Conservation (phyloP, 2,888 invertebrate genomes). For the Brachypalpus laphriformis region DNA sequence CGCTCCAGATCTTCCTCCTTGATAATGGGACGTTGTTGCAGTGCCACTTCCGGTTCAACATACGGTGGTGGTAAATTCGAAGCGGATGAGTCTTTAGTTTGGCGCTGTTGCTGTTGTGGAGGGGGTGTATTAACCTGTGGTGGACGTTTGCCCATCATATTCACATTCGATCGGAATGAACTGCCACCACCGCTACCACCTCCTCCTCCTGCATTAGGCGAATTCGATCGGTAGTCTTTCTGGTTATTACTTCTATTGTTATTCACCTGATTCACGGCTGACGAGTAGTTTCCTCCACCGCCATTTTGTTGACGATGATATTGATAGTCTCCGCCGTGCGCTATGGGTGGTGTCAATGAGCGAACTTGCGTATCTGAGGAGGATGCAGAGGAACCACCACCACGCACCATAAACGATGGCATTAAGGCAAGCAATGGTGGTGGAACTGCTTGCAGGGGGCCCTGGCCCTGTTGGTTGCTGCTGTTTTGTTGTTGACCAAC, state of each 20-base stretch:
- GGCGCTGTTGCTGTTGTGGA: conserved; percentile 74
- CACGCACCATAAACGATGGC: conserved; percentile 88
- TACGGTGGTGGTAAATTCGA: conserved; percentile 76
- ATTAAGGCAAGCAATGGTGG: conserved; percentile 89
- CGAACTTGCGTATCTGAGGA: conserved; percentile 69
- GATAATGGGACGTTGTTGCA: conserved; percentile 92
- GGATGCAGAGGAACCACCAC: conserved; percentile 67
- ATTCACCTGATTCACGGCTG: conserved; percentile 50
- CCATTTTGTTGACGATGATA: conserved; percentile 74
- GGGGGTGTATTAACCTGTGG: conserved; percentile 77
- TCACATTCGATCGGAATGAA: conserved; percentile 79
- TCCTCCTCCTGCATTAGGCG: conserved; percentile 74
- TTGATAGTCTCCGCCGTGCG: conserved; percentile 51
- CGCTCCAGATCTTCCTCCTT: conserved; percentile 96
- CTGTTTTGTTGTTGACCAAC: conserved; percentile 78
- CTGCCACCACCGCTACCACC: conserved; percentile 34
- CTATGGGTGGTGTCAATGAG: conserved; percentile 61
- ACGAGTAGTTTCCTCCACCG: conserved; percentile 64
- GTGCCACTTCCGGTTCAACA: conserved; percentile 85
- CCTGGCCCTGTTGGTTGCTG: conserved; percentile 83
- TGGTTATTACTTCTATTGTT: conserved; percentile 61
- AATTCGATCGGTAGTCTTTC: conserved; percentile 77
- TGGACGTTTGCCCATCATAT: conserved; percentile 80
- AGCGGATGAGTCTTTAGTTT: conserved; percentile 78
- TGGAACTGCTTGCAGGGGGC: conserved; percentile 85